phyloP scores from a whole-genome alignment of 2,888 invertebrate genomes.

The Drosophila phalerata region DNA sequence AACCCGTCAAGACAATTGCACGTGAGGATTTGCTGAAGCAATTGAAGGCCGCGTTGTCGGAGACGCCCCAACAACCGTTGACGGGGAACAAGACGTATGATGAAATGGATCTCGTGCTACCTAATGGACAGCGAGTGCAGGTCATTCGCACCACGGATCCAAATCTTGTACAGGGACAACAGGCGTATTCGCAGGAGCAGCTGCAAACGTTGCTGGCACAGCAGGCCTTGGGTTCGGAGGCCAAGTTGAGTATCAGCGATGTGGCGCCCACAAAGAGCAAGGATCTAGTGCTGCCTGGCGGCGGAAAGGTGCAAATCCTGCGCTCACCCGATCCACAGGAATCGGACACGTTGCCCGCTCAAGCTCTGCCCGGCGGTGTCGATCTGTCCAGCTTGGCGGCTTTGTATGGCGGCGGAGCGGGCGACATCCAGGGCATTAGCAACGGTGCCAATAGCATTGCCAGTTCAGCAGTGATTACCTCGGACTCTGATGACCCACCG shows the following conservation, averaged over 20 bases:
- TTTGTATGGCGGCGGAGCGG: conserved; percentile 80
- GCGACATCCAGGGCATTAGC: conserved; percentile 72
- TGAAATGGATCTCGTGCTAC: conserved; percentile 90
- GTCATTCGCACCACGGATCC: conserved; percentile 90
- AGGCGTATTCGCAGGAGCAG: conserved; percentile 84
- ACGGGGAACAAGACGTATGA: conserved; percentile 89
- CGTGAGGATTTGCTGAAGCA: conserved; percentile 91
- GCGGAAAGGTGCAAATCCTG: conserved; percentile 91
- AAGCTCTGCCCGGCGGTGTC: conserved; percentile 75
- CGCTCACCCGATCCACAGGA: conserved; percentile 89
- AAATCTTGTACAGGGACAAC: conserved; percentile 88
- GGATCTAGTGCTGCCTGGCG: conserved; percentile 90
- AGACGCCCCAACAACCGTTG: conserved; percentile 88
- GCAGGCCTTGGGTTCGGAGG: conserved; percentile 61
- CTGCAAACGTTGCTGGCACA: conserved; percentile 85
- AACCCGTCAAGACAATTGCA: conserved; percentile 87
- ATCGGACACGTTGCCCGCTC: conserved; percentile 85
- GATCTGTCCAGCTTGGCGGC: conserved; percentile 83
- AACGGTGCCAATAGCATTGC: conserved; percentile 83
- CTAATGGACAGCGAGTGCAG: conserved; percentile 92
- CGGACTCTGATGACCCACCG: conserved; percentile 88
- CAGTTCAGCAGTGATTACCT: conserved; percentile 85
- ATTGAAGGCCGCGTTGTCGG: conserved; percentile 90
- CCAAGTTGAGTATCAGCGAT: conserved; percentile 72
- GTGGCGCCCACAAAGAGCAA: conserved; percentile 86